Evolutionary conservation across 2,113 vertebrate genomes (phyloP).

Genomic region (Hyperopisus bebe): DNA sequence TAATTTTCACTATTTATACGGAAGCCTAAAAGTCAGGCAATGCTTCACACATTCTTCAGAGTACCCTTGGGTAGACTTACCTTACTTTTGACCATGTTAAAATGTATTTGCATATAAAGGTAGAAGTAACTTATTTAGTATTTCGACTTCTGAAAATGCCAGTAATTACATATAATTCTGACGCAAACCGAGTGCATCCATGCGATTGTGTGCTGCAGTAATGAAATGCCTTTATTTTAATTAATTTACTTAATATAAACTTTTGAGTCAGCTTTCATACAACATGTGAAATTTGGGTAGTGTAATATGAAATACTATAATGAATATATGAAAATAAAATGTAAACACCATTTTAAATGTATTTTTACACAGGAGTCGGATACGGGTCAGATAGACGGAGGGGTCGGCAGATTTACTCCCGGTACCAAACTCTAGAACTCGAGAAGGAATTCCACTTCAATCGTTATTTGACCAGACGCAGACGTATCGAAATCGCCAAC

Average conservation of each 20-base stretch:
- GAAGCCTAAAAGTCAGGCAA: not conserved
- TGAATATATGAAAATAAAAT: constrained; percentile 9
- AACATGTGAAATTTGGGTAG: not conserved
- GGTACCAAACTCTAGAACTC: constrained; percentile 88
- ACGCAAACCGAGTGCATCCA: not conserved
- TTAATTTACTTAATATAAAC: not conserved
- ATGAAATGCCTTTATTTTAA: not conserved
- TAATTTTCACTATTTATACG: not conserved
- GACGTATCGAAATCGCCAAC: constrained; percentile 87
- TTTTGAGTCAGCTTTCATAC: not conserved
- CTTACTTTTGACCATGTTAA: not conserved
- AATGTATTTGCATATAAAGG: not conserved
- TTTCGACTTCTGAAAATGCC: not conserved
- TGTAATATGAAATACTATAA: not conserved
- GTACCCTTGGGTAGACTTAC: not conserved
- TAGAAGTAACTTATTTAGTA: not conserved
- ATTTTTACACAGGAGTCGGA: constrained; percentile 73
- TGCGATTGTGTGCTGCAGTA: not conserved
- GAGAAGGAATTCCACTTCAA: constrained; percentile 95
- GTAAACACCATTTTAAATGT: constrained; percentile 18
- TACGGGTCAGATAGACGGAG: constrained; percentile 86
- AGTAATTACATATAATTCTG: not conserved
- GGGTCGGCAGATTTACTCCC: constrained; percentile 90
- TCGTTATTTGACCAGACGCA: constrained; percentile 85
- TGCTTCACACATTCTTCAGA: not conserved